Percentiles rank a stretch among this genome's conserved stretches.
Conservation (phyloP, 2,888 invertebrate genomes). For the Pollenia labialis region DNA sequence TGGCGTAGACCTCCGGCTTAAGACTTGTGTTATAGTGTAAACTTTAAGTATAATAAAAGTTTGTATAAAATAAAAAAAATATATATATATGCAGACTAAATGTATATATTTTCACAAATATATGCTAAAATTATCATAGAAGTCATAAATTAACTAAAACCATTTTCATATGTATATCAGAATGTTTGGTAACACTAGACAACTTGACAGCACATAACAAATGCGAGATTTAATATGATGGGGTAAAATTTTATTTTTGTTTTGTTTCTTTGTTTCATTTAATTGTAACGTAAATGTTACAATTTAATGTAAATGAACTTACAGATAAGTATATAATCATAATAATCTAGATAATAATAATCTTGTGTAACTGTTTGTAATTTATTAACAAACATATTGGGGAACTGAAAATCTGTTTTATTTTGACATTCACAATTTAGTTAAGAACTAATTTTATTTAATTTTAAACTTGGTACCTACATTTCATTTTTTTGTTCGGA, state of each 20-base stretch:
- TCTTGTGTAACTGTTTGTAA: constrained; percentile 24
- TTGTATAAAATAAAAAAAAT: too few relatives aligned
- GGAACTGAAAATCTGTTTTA: background rate
- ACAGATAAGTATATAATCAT: constrained; percentile 25
- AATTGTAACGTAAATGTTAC: background rate
- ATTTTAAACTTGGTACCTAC: too few relatives aligned
- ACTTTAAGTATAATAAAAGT: too few relatives aligned
- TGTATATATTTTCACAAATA: too few relatives aligned
- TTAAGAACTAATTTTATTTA: too few relatives aligned
- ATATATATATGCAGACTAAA: too few relatives aligned
- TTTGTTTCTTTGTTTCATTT: constrained; percentile 6
- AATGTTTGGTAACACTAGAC: constrained; percentile 43
- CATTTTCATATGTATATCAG: background rate
- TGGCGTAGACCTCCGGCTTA: too few relatives aligned
- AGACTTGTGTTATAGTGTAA: too few relatives aligned
- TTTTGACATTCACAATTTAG: background rate
- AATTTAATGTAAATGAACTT: background rate
- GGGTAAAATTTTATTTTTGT: background rate
- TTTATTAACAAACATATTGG: constrained; percentile 3
- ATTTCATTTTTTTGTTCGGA: too few relatives aligned
- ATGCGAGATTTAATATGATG: background rate
- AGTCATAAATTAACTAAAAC: too few relatives aligned
- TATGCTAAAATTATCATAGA: too few relatives aligned
- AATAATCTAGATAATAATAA: constrained; percentile 8
- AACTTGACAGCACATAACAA: background rate